Evolutionary conservation across 2,888 invertebrate species (phyloP).

Genomic region (Phalangium opilio): DNA sequence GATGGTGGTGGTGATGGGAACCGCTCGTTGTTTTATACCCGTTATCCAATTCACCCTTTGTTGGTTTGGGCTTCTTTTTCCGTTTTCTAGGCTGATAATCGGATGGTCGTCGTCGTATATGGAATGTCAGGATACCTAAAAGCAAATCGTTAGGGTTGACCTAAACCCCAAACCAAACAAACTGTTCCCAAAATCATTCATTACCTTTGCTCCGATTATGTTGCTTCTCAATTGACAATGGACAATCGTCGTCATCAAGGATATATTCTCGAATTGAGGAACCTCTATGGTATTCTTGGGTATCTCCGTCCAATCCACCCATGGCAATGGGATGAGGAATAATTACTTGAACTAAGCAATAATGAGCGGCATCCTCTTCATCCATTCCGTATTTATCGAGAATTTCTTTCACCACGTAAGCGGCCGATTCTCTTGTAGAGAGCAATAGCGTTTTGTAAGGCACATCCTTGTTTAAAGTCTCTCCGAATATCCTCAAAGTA

Average conservation of each 20-base stretch:
- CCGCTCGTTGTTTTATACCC: slow-evolving; percentile 12
- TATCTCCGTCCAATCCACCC: slow-evolving; percentile 3
- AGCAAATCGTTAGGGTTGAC: no score
- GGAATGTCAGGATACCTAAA: slow-evolving; percentile 90
- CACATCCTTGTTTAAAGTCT: slow-evolving; percentile 85
- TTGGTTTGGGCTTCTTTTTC: slow-evolving; percentile 50
- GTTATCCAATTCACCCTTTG: slow-evolving; percentile 14
- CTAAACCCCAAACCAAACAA: no score
- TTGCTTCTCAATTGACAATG: slow-evolving; percentile 52
- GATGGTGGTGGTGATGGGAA: slow-evolving; percentile 41
- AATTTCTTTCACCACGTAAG: slow-evolving; percentile 86
- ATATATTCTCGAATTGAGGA: slow-evolving; percentile 53
- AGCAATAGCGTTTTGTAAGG: slow-evolving; percentile 94
- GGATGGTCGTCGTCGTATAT: slow-evolving; percentile 79
- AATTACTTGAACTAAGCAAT: slow-evolving; percentile 82
- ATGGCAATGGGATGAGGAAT: slow-evolving; percentile 12
- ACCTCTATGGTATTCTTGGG: slow-evolving; percentile 7
- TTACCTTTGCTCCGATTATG: slow-evolving; percentile 51
- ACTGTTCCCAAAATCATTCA: no score
- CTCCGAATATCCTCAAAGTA: slow-evolving; percentile 67
- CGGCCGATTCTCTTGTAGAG: slow-evolving; percentile 81
- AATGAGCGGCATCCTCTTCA: slow-evolving; percentile 73
- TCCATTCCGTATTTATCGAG: slow-evolving; percentile 90
- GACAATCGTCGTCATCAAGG: slow-evolving; percentile 93
- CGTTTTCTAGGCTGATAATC: slow-evolving; percentile 77